Evolutionary conservation across 2,888 invertebrate species (phyloP).

Genomic region (Caradrina kadenii): DNA sequence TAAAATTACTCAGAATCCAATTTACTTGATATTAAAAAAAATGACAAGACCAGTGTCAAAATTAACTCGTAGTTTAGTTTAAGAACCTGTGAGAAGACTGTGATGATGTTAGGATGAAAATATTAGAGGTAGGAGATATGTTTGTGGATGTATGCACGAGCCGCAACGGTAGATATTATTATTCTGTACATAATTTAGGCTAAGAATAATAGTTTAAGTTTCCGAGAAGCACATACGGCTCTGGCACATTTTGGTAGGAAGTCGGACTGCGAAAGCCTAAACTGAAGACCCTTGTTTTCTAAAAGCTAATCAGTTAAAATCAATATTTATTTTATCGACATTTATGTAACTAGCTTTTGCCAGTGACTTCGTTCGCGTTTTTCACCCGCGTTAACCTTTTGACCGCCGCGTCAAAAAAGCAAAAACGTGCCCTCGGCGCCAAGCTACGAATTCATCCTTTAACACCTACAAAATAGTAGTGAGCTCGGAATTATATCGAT

Average conservation of each 20-base stretch:
- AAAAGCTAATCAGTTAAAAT: neutral
- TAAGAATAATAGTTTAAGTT: conserved; percentile 58
- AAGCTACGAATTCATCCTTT: no score
- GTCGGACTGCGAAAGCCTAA: neutral
- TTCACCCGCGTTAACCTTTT: no score
- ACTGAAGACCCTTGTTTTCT: neutral
- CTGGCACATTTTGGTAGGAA: conserved; percentile 63
- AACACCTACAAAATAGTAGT: no score
- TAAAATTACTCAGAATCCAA: conserved; percentile 59
- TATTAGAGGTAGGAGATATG: conserved; percentile 76
- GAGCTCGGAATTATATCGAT: no score
- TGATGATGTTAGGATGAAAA: conserved; percentile 85
- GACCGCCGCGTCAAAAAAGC: no score
- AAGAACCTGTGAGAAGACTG: conserved; percentile 88
- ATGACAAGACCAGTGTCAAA: conserved; percentile 71
- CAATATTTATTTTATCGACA: no score
- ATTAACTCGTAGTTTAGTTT: conserved; percentile 70
- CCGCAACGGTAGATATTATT: conserved; percentile 51
- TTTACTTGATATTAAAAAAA: conserved; percentile 49
- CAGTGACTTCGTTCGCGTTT: no score
- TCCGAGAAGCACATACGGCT: conserved; percentile 57
- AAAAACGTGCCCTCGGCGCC: no score
- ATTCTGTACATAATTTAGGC: conserved; percentile 60
- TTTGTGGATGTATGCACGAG: conserved; percentile 69
- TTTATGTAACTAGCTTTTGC: no score